Conservation (phyloP, 2,113 vertebrate genomes). For the Anarrhichthys ocellatus region DNA sequence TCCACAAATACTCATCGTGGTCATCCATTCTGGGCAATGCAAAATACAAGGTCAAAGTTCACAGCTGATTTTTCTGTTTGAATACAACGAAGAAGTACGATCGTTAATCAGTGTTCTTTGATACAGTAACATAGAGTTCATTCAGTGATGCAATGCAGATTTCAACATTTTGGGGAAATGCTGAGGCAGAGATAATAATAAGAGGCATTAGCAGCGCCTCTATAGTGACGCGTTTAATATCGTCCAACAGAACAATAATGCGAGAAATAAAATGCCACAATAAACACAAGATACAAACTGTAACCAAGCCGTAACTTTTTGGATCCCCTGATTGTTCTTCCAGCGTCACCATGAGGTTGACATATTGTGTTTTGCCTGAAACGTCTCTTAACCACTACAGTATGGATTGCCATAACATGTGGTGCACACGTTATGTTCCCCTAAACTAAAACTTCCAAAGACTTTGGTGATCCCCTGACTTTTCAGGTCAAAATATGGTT, state of each 20-base stretch:
- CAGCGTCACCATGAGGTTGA: neutral
- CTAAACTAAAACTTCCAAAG: neutral
- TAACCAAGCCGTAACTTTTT: neutral
- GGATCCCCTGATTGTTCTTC: neutral
- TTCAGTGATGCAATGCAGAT: neutral
- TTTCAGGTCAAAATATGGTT: slow-evolving; percentile 2
- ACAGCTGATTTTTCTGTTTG: neutral
- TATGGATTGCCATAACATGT: neutral
- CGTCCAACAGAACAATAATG: neutral
- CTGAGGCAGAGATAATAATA: neutral
- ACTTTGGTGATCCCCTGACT: neutral
- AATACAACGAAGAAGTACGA: neutral
- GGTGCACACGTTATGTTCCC: neutral
- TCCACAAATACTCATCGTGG: slow-evolving; percentile 19
- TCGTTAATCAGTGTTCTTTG: neutral
- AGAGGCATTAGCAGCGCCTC: neutral
- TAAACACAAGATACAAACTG: neutral
- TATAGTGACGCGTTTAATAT: neutral
- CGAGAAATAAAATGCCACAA: neutral
- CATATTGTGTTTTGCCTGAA: neutral
- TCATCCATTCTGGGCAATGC: neutral
- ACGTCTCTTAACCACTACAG: neutral
- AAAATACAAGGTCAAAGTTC: neutral
- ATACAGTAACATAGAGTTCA: neutral
- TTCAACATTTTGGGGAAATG: neutral